A percentile compares a stretch with the other conserved stretches of the same genome.
phyloP scores from a whole-genome alignment of 2,113 vertebrate species.

The Syrmaticus mikado region DNA sequence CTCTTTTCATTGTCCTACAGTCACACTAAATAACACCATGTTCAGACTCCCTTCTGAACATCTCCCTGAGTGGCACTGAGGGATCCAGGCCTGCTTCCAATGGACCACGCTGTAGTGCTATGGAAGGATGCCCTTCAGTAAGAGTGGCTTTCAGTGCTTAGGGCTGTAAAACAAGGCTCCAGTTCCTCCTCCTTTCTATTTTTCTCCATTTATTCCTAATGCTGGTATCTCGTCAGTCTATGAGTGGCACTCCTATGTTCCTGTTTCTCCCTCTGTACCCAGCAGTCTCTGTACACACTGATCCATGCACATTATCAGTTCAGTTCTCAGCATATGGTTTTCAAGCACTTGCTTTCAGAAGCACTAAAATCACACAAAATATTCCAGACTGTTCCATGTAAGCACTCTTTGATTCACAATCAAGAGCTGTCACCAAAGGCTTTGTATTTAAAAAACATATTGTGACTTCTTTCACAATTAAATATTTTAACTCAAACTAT shows the following conservation, averaged over 20 bases:
- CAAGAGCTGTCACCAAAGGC: not conserved
- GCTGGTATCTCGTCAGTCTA: not conserved
- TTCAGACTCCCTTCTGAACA: not conserved
- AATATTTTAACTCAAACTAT: not conserved
- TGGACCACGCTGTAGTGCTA: not conserved
- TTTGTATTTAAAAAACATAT: not conserved
- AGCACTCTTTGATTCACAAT: not conserved
- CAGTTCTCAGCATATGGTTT: not conserved
- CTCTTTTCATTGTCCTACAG: not conserved
- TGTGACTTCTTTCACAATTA: not conserved
- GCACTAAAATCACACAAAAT: not conserved
- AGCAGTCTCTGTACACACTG: not conserved
- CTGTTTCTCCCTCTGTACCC: not conserved
- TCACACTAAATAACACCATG: fast-evolving
- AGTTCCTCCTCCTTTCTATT: not conserved
- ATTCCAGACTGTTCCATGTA: not conserved
- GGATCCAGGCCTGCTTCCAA: not conserved
- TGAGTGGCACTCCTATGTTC: not conserved
- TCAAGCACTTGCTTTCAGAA: not conserved
- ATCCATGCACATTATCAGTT: not conserved
- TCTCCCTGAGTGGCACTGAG: not conserved
- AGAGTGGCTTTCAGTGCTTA: not conserved
- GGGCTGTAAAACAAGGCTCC: not conserved
- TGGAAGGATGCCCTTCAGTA: not conserved
- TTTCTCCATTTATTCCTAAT: not conserved